Percentiles rank a stretch among this genome's conserved stretches.
Conservation (phyloP, 2,113 vertebrate species). For the Lagopus muta region DNA sequence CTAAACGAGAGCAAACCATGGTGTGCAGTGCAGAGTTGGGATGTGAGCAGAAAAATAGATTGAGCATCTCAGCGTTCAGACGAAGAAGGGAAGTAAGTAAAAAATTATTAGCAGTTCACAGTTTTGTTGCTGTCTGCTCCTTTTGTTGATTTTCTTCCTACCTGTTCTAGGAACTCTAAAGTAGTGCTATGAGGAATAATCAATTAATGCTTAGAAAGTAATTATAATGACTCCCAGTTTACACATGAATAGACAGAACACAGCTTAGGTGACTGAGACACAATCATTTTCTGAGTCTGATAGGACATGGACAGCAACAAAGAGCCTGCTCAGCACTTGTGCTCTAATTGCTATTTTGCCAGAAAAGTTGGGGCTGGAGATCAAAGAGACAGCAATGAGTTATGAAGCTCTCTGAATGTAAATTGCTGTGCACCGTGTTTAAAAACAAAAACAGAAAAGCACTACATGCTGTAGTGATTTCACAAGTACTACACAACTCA, state of each 20-base stretch:
- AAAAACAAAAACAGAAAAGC: neutral
- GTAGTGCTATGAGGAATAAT: constrained; percentile 53
- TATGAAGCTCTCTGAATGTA: constrained; percentile 40
- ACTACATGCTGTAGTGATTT: neutral
- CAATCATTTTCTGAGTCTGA: constrained; percentile 47
- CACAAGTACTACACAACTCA: neutral
- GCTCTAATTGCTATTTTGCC: constrained; percentile 61
- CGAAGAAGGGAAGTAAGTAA: neutral
- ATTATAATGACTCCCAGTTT: constrained; percentile 66
- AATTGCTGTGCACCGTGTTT: neutral
- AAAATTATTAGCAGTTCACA: neutral
- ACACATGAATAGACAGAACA: constrained; percentile 62
- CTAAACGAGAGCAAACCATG: neutral
- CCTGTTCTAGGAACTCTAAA: constrained; percentile 50
- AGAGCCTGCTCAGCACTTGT: constrained; percentile 67
- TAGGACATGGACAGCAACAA: constrained; percentile 50
- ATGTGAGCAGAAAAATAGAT: neutral
- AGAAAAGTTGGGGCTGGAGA: constrained; percentile 57
- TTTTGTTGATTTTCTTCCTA: constrained; percentile 28
- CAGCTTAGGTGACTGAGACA: constrained; percentile 63
- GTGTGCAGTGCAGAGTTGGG: neutral
- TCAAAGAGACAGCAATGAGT: constrained; percentile 53
- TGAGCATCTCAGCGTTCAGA: neutral
- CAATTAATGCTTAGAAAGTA: constrained; percentile 72
- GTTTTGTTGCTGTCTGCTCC: constrained; percentile 10